Base-by-base conservation (phyloP, 1,140 invertebrate genomes). In the Macrosteles quadrilineatus region DNA sequence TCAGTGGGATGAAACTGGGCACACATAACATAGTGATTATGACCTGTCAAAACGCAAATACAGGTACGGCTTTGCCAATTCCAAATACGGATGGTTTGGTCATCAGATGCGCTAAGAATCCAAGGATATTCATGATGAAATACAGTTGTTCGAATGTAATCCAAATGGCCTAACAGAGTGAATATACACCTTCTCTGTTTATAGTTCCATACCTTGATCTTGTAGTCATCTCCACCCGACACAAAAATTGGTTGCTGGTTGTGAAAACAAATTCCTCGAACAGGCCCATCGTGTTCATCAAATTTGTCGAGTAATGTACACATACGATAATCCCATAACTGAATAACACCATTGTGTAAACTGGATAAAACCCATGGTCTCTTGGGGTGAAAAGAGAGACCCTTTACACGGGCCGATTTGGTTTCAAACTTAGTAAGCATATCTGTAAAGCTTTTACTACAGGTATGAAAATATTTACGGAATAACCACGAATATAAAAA, bases 1-100 rank as follows among this genome's bases (percentile, higher is more conserved):
- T 99, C 97, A 0, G 90, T 90, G 0, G 94, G 95, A 83, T 99
- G 98, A 82, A 99, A 99, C 77, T 96, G 93, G 0, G 98, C 98
- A 82, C 96, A 98, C 98, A 99, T 99, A 0, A 99, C 98, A 84
- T 99, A 99, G 81, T 99, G 98, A 83, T 98, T 99, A 82, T 99
- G 98, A 0, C 97, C 97, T 0, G 96, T 98, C 3, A 98, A 81
- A 9, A 98, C 94, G 77, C 93, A 96, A 75, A 98, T 97, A 80
- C 97, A 99, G 68, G 92, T 95, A n/a, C 98, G 87, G 23, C 96
- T 98, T 80, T 99, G 98, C 98, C 98, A 99, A 80, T 99, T 99
- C 98, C 98, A 99, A 73, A 99, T 98, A 67, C 97, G 86, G 72
- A 98, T 97, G 1, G 96, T 98, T 81, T 98, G 98, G 85, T 99